Percentiles rank a stretch among this genome's conserved stretches.
These are phyloP conservation scores for Apamea epomidion DNA, from an alignment of 2,888 invertebrate species.

Conservation along the genomic window DNA sequence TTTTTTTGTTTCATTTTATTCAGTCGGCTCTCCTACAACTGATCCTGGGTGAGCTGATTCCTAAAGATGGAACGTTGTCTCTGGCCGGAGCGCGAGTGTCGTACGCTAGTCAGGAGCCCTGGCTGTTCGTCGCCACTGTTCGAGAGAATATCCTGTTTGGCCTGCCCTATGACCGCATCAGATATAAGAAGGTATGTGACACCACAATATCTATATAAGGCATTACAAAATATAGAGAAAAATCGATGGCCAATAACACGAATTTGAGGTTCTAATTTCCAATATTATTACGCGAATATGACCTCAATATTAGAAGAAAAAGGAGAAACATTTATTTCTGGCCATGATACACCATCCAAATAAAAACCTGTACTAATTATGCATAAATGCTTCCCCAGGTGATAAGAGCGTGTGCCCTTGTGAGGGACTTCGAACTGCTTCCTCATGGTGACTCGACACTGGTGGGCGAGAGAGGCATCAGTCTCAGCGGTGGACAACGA, in stretches of 20 bases:
- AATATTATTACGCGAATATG: background rate
- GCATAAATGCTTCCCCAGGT: conserved; percentile 71
- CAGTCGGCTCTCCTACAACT: conserved; percentile 92
- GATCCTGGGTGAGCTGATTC: conserved; percentile 93
- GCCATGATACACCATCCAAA: background rate
- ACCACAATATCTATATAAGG: background rate
- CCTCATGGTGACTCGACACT: conserved; percentile 93
- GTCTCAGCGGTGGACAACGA: conserved; percentile 95
- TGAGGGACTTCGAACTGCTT: conserved; percentile 92
- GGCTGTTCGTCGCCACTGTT: conserved; percentile 93
- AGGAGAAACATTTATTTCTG: background rate
- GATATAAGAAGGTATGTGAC: conserved; percentile 85
- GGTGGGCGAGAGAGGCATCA: conserved; percentile 94
- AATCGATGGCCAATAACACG: background rate
- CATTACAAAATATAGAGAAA: background rate
- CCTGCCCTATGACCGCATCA: conserved; percentile 89
- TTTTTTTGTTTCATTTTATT: conserved; percentile 1
- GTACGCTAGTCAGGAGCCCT: conserved; percentile 95
- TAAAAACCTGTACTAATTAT: background rate
- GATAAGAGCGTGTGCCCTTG: conserved; percentile 92
- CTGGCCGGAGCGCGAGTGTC: conserved; percentile 91
- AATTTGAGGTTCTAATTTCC: background rate
- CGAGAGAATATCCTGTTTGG: conserved; percentile 96
- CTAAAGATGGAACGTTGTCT: conserved; percentile 90
- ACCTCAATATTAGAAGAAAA: background rate